Evolutionary conservation across 1,140 invertebrate species (phyloP), one percentile per base, ranked within the genome.

Genomic region (Drosophila ercepeae): DNA sequence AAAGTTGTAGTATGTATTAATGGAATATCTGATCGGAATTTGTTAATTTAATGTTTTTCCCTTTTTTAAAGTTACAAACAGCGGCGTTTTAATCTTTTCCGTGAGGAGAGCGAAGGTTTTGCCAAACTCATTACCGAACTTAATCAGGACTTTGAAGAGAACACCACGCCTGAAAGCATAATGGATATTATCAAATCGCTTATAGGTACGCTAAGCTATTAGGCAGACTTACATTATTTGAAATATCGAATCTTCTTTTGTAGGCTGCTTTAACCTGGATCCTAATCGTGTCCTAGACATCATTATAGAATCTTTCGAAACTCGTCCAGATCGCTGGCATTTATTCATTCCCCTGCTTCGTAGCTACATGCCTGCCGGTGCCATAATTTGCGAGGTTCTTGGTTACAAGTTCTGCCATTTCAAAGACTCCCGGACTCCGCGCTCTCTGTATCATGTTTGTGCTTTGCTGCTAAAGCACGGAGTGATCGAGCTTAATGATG

Each of bases 31-130:
- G 27, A 44, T 51, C 3, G 6, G 3, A 18, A 32, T 3, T 7
- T 14, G 14, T 36, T 39, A n/a, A n/a, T 2, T 2, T 8, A 9
- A 19, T 13, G 32, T 36, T 39, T 8, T 2, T 5, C 6, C 0
- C 1, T 1, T 3, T 34, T 4, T 48, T 19, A 6, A 92, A 99
- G 98, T 92, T 99, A 99, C 91, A 99, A 99, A 91, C 99, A 99
- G 91, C 95, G 98, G 75, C 99, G 99, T 89, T 99, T 99, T 91
- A 99, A 99, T 93, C 93, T 99, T 60, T 97, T 99, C 89, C 94
- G 98, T 49, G 99, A 99, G 93, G 99, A 99, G 92, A 98, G 96
- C 93, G 99, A 99, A 94, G 99, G 99, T 3, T 99, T 98, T 93
- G 96, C 98, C 3, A 99, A 99, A 92, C 93, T 99, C 4, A 96